Percentiles rank a stretch among this genome's conserved stretches.
Evolutionary conservation across 2,888 invertebrate genomes (phyloP).

Genomic region (Drosophila colorata): DNA sequence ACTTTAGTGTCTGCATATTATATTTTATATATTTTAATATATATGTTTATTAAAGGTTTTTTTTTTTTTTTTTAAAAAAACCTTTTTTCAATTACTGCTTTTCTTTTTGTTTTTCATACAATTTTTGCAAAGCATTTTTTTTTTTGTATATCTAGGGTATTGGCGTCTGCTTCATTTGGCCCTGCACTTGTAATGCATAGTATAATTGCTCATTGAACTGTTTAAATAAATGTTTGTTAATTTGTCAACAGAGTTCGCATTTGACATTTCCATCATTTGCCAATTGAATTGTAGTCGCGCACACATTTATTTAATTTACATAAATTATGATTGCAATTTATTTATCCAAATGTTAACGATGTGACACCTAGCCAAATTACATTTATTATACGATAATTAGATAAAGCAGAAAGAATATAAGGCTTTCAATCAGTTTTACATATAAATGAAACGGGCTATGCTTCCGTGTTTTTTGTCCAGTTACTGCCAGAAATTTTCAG

Average conservation of each 20-base stretch:
- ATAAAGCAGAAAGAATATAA: background rate
- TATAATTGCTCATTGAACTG: slow-evolving; percentile 28
- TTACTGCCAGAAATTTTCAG: too few relatives aligned
- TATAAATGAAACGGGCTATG: background rate
- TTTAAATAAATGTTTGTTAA: slow-evolving; percentile 44
- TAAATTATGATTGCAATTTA: slow-evolving; percentile 41
- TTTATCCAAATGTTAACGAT: slow-evolving; percentile 8
- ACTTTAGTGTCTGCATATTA: too few relatives aligned
- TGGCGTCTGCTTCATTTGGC: slow-evolving; percentile 3
- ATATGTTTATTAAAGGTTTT: too few relatives aligned
- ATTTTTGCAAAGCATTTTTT: too few relatives aligned
- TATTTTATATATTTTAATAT: too few relatives aligned
- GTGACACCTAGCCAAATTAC: slow-evolving; percentile 19
- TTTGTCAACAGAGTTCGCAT: slow-evolving; percentile 41
- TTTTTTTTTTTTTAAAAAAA: too few relatives aligned
- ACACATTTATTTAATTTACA: slow-evolving; percentile 32
- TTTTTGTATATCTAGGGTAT: slow-evolving; percentile 10
- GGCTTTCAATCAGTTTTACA: background rate
- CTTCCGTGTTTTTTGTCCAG: too few relatives aligned
- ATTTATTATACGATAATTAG: slow-evolving; percentile 14
- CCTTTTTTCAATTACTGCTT: too few relatives aligned
- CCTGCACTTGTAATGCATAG: background rate
- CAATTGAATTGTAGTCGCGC: slow-evolving; percentile 13
- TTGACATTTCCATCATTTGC: slow-evolving; percentile 15
- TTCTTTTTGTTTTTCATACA: too few relatives aligned